Base-by-base conservation (phyloP, 2,888 invertebrate species). In the Eumacrocentrus americanus region DNA sequence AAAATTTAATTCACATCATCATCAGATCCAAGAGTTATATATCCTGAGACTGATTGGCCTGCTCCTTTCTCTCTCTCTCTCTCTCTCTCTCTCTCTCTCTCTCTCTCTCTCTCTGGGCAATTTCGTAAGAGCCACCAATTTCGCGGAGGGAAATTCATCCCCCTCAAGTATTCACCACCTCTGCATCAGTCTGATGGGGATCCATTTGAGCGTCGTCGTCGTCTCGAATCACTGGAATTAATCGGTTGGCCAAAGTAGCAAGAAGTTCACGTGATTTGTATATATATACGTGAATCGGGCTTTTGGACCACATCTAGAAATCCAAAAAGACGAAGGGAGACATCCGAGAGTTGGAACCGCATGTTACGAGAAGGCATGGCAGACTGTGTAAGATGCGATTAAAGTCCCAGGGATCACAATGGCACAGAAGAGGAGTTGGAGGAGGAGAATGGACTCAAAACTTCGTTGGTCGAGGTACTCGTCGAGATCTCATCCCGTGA, bases 61-160 rank as follows among this genome's bases (percentile, higher is more conserved):
- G 40, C 4, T 53, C n/a, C 12, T 5, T 20, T 42, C 20, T 18
- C 11, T n/a, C 42, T 25, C 22, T 14, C 23, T 46, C 7, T 7
- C 12, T 12, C 23, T 14, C 12, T n/a, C n/a, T n/a, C n/a, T n/a
- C n/a, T n/a, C n/a, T n/a, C n/a, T n/a, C n/a, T n/a, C n/a, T n/a
- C n/a, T 18, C 16, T 55, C 54, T 55, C 42, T 46, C 18, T 55
- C 54, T 34, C 34, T 46, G 20, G 14, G 54, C 46, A 55, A 55
- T 55, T 55, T 46, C 46, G 40, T 55, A 55, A 55, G 54, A 55
- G 54, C 44, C 23, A 42, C 34, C 54, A 55, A 55, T 55, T 55
- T 53, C 14, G 42, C 38, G 42, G 23, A 42, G 40, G 53, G 53
- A 53, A 53, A 42, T 38, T 42, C n/a, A 42, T 11, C 11, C 11